Percentiles rank a stretch among this genome's conserved stretches.
Evolutionary conservation across 2,113 vertebrate species (phyloP).

Genomic region (Hipposideros armiger): DNA sequence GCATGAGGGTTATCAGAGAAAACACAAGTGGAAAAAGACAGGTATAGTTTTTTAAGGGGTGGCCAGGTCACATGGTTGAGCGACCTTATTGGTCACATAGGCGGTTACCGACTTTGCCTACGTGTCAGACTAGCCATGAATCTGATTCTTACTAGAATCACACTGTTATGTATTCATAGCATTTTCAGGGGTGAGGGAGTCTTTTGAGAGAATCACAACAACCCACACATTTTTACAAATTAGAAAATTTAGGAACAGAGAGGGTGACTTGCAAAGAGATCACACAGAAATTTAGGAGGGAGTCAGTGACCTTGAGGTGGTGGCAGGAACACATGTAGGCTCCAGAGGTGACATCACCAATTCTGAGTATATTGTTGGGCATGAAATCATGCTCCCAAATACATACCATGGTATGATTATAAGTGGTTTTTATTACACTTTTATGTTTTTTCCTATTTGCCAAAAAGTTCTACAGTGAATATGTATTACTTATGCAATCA

Average conservation of each 20-base stretch:
- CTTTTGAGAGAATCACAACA: neutral
- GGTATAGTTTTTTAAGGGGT: neutral
- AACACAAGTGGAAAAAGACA: neutral
- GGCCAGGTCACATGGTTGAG: neutral
- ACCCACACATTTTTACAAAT: neutral
- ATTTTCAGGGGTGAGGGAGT: neutral
- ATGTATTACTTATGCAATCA: neutral
- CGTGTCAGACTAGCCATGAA: neutral
- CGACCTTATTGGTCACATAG: neutral
- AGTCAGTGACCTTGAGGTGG: neutral
- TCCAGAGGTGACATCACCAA: neutral
- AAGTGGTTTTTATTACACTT: neutral
- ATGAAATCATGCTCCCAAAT: neutral
- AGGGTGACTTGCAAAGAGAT: neutral
- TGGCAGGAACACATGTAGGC: rapidly evolving
- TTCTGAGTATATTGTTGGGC: neutral
- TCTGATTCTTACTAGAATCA: neutral
- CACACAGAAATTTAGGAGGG: neutral
- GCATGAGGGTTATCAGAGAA: rapidly evolving
- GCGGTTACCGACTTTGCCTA: neutral
- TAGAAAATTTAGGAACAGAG: neutral
- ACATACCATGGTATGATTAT: neutral
- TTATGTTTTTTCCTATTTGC: neutral
- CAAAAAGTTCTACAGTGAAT: neutral
- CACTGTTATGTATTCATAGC: neutral